phyloP scores from a whole-genome alignment of 2,113 vertebrate genomes.

The Mesitornis unicolor region DNA sequence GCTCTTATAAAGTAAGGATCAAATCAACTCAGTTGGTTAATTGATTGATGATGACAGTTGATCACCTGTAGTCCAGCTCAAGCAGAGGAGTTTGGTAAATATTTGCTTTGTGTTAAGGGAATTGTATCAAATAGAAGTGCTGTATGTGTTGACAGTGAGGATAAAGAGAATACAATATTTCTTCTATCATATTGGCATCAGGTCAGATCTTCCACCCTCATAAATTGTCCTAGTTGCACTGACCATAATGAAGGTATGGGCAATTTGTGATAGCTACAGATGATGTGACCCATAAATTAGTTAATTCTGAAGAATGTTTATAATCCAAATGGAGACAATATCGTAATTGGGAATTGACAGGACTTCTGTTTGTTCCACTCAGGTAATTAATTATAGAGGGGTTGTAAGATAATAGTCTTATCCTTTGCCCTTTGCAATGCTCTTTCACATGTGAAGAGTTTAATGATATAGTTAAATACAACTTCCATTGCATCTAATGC shows the following conservation, averaged over 20 bases:
- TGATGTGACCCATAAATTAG: background rate
- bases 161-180: background rate
- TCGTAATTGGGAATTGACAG: background rate
- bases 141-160: background rate
- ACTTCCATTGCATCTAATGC: background rate
- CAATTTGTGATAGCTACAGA: background rate
- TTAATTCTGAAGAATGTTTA: background rate
- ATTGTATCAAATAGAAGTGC: background rate
- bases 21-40: background rate
- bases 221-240: background rate
- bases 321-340: background rate
- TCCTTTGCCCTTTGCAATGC: background rate
- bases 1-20: background rate
- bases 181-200: background rate
- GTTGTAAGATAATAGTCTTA: background rate
- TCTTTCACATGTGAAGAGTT: background rate
- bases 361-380: background rate
- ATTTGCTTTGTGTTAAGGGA: background rate
- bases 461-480: background rate
- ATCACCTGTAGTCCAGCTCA: background rate
- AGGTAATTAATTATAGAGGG: background rate
- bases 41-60: background rate
- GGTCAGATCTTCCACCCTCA: background rate
- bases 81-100: background rate
- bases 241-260: background rate